Percentiles rank a stretch among this genome's conserved stretches.
phyloP scores from a whole-genome alignment of 2,888 invertebrate species.

The Chorisops tibialis region DNA sequence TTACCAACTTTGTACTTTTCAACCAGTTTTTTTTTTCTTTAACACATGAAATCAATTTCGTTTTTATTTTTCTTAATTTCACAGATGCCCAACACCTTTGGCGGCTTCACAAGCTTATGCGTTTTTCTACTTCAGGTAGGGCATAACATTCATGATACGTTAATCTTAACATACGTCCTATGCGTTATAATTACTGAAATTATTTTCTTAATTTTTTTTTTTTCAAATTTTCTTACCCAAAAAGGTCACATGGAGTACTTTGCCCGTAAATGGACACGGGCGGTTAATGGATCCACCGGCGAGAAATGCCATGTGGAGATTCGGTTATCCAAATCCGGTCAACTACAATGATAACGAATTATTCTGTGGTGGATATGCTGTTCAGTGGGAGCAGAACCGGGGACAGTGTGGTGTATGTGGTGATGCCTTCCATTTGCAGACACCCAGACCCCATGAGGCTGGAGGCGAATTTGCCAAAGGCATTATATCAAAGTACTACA shows the following conservation, averaged over 20 bases:
- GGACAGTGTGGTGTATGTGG: conserved; percentile 90
- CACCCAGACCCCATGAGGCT: conserved; percentile 83
- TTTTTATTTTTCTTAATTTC: conserved; percentile 3
- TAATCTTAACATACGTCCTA: not conserved
- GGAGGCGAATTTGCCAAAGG: conserved; percentile 84
- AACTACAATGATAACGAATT: conserved; percentile 94
- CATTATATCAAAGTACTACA: conserved; percentile 76
- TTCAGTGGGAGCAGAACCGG: conserved; percentile 81
- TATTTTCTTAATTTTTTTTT: not conserved
- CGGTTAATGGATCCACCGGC: conserved; percentile 90
- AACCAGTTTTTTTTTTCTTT: no score
- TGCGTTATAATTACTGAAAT: not conserved
- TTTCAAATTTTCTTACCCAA: conserved; percentile 13
- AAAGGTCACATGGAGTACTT: conserved; percentile 26
- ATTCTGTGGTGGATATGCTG: conserved; percentile 88
- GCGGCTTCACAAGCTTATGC: conserved; percentile 14
- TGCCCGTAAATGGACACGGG: conserved; percentile 68
- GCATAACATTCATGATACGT: not conserved
- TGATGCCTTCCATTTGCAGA: conserved; percentile 68
- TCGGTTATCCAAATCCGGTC: conserved; percentile 89
- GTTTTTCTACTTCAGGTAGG: conserved; percentile 27
- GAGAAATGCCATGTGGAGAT: conserved; percentile 91
- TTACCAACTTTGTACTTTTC: no score
- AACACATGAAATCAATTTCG: not conserved
- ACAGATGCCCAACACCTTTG: conserved; percentile 11